Base-by-base conservation (phyloP, 2,888 invertebrate genomes). In the Tortricodes alternella region DNA sequence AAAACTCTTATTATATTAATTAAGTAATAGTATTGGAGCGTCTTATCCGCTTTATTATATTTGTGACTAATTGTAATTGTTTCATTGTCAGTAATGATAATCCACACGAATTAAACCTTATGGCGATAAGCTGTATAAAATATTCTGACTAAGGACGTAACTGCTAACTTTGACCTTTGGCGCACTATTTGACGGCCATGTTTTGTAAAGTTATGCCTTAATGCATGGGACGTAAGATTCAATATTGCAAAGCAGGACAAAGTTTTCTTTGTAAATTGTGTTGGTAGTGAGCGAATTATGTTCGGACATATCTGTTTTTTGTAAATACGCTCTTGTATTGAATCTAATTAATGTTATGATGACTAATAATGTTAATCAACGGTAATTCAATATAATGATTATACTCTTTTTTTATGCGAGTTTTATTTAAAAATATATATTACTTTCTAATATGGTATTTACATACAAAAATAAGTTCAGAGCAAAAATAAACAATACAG, bases 301-400 rank as follows among this genome's bases (percentile, higher is more conserved):
- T 66, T 65, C 59, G 66, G 66, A 68, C 60, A 66, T 69, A 67
- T 67, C 59, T 67, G 61, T 74, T n/a, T n/a, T n/a, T 76, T 85
- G 82, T 84, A 83, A 78, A 83, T 83, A 83, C 63, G 64, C 72
- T 72, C 71, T 74, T 68, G 70, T 74, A 67, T 69, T 62, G 73
- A 74, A 80, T 79, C 70, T 67, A 61, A 64, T 67, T 64, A 67
- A 60, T 66, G 65, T 67, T 66, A 65, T 53, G 64, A 70, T 53
- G 69, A 64, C 61, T 64, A 65, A 65, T 70, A 67, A 77, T 74
- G 67, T 72, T 77, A 76, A 79, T 78, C 78, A 76, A 74, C 62
- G 74, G 77, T 77, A 72, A 76, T 79, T 74, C 72, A 86, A 80
- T 85, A 83, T 83, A 85, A 65, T 59, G 35, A 61, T 78, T 71